Evolutionary conservation across 2,113 vertebrate species (phyloP).

Genomic region (Glareola pratincola): DNA sequence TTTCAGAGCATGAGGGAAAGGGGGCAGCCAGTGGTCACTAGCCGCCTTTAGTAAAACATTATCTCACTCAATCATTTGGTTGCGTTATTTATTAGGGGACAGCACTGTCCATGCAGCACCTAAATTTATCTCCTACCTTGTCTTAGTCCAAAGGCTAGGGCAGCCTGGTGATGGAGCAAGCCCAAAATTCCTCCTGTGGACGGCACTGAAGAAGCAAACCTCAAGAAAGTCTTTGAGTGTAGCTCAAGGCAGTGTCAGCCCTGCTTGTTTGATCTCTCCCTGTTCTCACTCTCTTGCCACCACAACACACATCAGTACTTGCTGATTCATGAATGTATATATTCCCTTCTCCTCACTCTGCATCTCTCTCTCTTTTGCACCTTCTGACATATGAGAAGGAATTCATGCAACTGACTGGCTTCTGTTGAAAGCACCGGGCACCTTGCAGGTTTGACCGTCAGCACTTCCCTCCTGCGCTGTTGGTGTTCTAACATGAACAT

Average conservation of each 20-base stretch:
- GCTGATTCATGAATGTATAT: neutral
- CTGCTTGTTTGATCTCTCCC: neutral
- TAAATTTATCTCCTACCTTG: neutral
- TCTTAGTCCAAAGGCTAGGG: neutral
- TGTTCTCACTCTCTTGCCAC: neutral
- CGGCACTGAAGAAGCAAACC: neutral
- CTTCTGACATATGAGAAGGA: neutral
- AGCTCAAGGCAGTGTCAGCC: neutral
- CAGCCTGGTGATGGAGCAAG: neutral
- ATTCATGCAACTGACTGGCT: neutral
- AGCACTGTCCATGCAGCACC: neutral
- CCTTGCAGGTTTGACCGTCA: neutral
- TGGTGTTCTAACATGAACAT: neutral
- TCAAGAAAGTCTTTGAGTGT: neutral
- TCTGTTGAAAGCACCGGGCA: neutral
- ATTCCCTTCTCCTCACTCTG: neutral
- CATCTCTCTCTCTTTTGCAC: neutral
- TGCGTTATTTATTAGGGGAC: neutral
- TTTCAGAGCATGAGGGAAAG: constrained; percentile 11
- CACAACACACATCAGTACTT: neutral
- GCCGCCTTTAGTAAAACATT: neutral
- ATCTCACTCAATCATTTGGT: neutral
- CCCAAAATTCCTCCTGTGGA: neutral
- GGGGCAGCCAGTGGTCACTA: neutral
- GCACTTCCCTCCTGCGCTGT: neutral